These are phyloP conservation scores for Lacerta bilineata DNA, from an alignment of 2,797 vertebrate genomes.

Conservation along the genomic window DNA sequence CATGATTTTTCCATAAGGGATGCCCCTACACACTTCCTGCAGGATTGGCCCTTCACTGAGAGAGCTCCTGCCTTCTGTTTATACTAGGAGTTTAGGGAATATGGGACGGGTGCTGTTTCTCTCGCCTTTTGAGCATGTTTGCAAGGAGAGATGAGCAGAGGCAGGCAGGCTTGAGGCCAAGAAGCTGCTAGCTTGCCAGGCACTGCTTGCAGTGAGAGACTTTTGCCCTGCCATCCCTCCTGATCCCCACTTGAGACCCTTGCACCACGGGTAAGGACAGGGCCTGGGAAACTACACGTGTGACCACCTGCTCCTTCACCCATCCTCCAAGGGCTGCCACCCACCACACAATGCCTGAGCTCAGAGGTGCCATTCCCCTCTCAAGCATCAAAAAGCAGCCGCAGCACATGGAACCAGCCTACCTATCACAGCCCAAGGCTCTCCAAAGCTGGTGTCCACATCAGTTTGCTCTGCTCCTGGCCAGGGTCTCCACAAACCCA, in stretches of 20 bases:
- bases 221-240: not conserved
- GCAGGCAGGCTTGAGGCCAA: no score
- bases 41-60: no score
- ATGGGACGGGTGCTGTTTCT: not conserved
- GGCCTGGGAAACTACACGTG: not conserved
- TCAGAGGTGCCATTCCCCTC: not conserved
- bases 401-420: not conserved
- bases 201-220: not conserved
- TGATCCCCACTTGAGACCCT: not conserved
- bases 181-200: not conserved
- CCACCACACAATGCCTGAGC: not conserved
- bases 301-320: not conserved
- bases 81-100: not conserved
- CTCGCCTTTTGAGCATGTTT: not conserved
- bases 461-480: not conserved
- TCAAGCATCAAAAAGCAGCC: not conserved
- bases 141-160: not conserved
- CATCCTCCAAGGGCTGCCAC: not conserved
- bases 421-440: not conserved
- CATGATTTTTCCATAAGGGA: no score
- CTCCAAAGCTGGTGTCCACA: not conserved
- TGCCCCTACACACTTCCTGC: no score
- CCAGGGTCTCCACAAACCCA: not conserved
- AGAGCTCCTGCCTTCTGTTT: not conserved
- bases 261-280: fast-evolving